A percentile compares a stretch with the other conserved stretches of the same genome.
phyloP scores from a whole-genome alignment of 2,113 vertebrate species.

The Phalacrocorax aristotelis region DNA sequence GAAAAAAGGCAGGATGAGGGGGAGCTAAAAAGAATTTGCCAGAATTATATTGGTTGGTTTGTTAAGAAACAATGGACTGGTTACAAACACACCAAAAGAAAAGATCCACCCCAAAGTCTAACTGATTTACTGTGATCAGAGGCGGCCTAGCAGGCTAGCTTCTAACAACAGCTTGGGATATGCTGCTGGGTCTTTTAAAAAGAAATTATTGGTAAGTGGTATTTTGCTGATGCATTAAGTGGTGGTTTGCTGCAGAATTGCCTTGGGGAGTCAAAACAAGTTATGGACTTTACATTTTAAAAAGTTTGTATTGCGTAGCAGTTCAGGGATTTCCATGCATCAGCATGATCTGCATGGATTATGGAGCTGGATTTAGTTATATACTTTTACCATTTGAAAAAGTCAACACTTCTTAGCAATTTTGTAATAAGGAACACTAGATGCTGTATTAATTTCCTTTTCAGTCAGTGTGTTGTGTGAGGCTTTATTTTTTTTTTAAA shows the following conservation, averaged over 20 bases:
- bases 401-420: neutral
- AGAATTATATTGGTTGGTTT: neutral
- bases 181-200: neutral
- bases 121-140: neutral
- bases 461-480: neutral
- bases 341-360: neutral
- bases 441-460: neutral
- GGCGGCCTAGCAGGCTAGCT: fast-evolving
- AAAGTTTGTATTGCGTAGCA: neutral
- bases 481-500: neutral
- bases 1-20: neutral
- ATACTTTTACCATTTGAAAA: neutral
- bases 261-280: neutral
- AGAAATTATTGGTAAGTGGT: neutral
- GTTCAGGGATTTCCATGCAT: neutral
- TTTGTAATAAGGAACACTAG: neutral
- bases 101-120: neutral
- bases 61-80: neutral
- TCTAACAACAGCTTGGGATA: neutral
- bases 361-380: neutral
- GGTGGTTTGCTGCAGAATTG: neutral
- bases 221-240: neutral
- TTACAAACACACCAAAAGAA: neutral
- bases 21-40: neutral
- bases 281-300: neutral